Evolutionary conservation across 2,888 invertebrate genomes (phyloP).

Genomic region (Hyppa rectilinea): DNA sequence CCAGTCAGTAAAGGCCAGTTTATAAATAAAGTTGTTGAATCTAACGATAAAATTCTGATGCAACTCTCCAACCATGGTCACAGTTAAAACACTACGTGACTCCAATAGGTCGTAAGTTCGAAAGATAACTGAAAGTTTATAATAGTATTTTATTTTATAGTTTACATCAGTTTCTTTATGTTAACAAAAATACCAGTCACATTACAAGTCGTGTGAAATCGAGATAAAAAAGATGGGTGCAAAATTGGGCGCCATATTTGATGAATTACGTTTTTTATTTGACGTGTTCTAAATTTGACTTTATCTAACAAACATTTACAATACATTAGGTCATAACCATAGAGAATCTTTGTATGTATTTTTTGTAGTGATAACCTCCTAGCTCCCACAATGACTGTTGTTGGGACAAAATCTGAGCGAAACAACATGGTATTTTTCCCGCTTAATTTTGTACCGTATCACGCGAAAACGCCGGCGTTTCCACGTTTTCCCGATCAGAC

Average conservation of each 20-base stretch:
- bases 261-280: neutral
- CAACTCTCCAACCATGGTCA: constrained; percentile 24
- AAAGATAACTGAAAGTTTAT: constrained; percentile 45
- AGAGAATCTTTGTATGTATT: constrained; percentile 17
- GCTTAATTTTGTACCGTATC: neutral
- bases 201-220: constrained; percentile 33
- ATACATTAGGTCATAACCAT: constrained; percentile 5
- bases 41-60: constrained; percentile 54
- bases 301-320: neutral
- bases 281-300: neutral
- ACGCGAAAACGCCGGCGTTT: neutral
- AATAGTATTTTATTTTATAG: constrained; percentile 30
- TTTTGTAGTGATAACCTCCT: neutral
- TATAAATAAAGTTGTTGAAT: constrained; percentile 33
- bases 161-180: constrained; percentile 42
- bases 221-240: constrained; percentile 21
- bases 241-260: constrained; percentile 19
- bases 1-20: neutral
- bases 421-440: neutral
- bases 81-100: constrained; percentile 34
- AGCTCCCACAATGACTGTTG: too few relatives aligned
- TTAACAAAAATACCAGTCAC: constrained; percentile 10
- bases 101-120: constrained; percentile 47
- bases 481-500: neutral
- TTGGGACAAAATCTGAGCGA: neutral